Conservation (phyloP, 2,797 vertebrate species). For the Aphelocoma californica region DNA sequence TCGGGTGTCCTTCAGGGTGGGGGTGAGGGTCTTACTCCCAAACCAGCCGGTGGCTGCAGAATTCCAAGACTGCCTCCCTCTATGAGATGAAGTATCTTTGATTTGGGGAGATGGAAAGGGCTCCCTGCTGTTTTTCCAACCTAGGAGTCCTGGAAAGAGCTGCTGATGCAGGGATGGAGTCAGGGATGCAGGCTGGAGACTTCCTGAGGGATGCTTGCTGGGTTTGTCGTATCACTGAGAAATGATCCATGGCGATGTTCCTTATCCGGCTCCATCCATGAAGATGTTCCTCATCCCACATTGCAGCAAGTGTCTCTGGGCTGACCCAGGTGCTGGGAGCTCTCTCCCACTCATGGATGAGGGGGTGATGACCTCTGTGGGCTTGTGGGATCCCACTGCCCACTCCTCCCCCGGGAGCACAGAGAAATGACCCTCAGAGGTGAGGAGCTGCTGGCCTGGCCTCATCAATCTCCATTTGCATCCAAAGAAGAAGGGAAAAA, state of each 20-base stretch:
- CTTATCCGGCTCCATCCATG: neutral
- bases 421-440: neutral
- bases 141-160: accelerated
- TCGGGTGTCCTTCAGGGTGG: neutral
- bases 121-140: neutral
- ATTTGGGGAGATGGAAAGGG: neutral
- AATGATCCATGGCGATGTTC: accelerated
- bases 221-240: accelerated
- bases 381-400: neutral
- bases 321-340: neutral
- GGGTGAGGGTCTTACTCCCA: accelerated
- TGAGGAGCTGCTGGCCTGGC: neutral
- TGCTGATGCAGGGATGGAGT: neutral
- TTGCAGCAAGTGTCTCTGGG: accelerated
- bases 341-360: neutral
- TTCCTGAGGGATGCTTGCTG: neutral
- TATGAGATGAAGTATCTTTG: no score
- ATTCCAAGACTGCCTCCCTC: neutral
- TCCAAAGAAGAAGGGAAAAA: neutral
- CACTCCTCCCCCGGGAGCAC: neutral
- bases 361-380: neutral
- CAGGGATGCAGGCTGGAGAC: neutral
- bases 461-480: conserved; percentile 34
- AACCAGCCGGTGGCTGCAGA: neutral
- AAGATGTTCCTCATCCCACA: neutral